Evolutionary conservation across 2,797 vertebrate genomes (phyloP), one percentile per base, ranked within the genome.

Genomic region (Lithobates sylvaticus): DNA sequence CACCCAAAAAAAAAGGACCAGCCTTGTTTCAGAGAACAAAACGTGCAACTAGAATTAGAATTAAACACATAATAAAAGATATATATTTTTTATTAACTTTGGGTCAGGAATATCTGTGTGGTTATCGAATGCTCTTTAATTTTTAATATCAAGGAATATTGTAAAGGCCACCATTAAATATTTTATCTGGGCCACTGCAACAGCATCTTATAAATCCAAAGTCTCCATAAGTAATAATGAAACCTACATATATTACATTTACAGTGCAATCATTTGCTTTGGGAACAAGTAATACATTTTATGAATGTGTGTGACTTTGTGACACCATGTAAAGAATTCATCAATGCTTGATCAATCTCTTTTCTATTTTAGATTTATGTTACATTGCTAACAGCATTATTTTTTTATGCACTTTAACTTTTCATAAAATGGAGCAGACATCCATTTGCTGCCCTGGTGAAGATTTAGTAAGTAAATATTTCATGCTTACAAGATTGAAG

Each of bases 391-490:
- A 64, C 75, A 64, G 61, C 76, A 78, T 84, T 78, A 78, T 78
- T 71, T 44, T 78, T 84, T 84, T 78, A 84, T 78, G 76, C 76
- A 72, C 61, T 61, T 78, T 78, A 84, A 84, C 67, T 78, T 84
- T 84, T 84, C 16, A 84, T 70, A 84, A 84, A 84, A 78, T 84
- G 36, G 75, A 84, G 76, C 75, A 71, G 83, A 69, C 75, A 78
- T 78, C 64, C 83, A 84, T 84, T 84, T 77, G 42, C 65, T 76
- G 83, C 65, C 32, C 29, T 32, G n/a, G 74, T 68, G 64, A 84
- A 84, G 83, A 32, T 68, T 70, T n/a, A 76, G 42, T 36, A 69
- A 70, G 42, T 84, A 77, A 84, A 84, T 84, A 84, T 84, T 84
- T 84, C 21, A 84, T 83, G 73, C 72, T 76, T 83, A 83, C 71